A percentile compares a stretch with the other conserved stretches of the same genome.
Conservation (phyloP, 2,888 invertebrate species). For the Vannuccia rotundouncinata region DNA sequence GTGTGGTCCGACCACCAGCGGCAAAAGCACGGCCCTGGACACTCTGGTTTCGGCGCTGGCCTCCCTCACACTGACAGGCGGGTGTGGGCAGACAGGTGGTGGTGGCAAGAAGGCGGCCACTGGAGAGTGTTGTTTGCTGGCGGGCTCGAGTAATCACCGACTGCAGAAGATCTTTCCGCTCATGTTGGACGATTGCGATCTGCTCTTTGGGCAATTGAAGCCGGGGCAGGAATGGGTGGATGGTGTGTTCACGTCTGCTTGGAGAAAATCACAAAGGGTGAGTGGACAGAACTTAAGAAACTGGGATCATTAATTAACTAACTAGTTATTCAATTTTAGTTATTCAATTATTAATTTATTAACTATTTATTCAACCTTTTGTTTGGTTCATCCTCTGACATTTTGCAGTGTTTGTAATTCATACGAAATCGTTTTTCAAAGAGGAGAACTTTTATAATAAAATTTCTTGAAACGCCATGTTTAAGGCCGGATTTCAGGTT, state of each 20-base stretch:
- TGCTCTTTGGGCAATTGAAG: constrained; percentile 53
- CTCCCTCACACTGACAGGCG: not conserved
- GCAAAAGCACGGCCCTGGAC: constrained; percentile 54
- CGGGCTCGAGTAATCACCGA: constrained; percentile 45
- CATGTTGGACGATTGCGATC: constrained; percentile 51
- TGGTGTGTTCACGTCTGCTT: constrained; percentile 55
- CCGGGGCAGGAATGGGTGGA: constrained; percentile 54
- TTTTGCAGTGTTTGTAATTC: no score
- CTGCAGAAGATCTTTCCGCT: constrained; percentile 53
- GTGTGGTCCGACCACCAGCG: constrained; percentile 54
- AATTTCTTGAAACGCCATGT: no score
- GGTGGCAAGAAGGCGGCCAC: not conserved
- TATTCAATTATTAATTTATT: no score
- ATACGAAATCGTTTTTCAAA: no score
- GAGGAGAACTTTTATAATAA: no score
- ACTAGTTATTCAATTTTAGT: no score
- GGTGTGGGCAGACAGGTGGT: not conserved
- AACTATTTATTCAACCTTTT: no score
- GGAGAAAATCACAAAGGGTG: constrained; percentile 55
- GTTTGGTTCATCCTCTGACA: no score
- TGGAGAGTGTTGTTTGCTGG: not conserved
- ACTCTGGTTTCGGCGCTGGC: constrained; percentile 50
- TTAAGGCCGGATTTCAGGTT: no score
- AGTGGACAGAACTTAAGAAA: no score
- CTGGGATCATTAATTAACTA: no score